A percentile compares a stretch with the other conserved stretches of the same genome.
phyloP scores from a whole-genome alignment of 1,140 invertebrate species.

The Maniola jurtina region DNA sequence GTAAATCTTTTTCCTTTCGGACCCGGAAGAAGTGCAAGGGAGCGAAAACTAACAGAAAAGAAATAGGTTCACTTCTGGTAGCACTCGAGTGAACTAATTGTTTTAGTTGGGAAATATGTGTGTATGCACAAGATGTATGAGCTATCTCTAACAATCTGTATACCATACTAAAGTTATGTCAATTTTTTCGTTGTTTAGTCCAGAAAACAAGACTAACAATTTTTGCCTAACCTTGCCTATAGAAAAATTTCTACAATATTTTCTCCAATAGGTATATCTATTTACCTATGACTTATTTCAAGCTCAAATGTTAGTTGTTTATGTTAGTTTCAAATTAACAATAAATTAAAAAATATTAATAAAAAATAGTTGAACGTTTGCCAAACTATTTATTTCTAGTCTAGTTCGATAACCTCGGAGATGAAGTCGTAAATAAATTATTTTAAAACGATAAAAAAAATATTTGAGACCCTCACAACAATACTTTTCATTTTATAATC shows the following conservation, averaged over 20 bases:
- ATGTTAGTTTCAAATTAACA: background rate
- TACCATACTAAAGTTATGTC: background rate
- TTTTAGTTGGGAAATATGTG: slow-evolving; percentile 28
- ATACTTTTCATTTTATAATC: no score
- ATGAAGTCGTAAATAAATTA: background rate
- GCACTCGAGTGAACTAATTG: slow-evolving; percentile 37
- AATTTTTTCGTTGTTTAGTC: no score
- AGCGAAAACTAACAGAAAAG: slow-evolving; percentile 45
- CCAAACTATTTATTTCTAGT: slow-evolving; percentile 2
- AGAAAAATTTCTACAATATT: no score
- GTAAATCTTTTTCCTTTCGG: slow-evolving; percentile 41
- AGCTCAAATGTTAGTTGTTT: background rate
- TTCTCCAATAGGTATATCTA: no score
- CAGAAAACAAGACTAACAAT: no score
- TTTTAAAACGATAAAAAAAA: no score
- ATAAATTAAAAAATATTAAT: slow-evolving; percentile 7
- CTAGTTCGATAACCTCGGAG: background rate
- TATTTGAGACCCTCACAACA: no score
- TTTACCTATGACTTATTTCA: no score
- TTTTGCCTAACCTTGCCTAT: no score
- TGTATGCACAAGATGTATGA: slow-evolving; percentile 3
- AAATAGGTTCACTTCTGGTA: slow-evolving; percentile 39
- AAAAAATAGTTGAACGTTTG: slow-evolving; percentile 17
- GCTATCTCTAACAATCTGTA: background rate
- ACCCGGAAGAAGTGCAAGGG: slow-evolving; percentile 42